phyloP scores from a whole-genome alignment of 2,888 invertebrate species.

The Trichogramma evanescens region DNA sequence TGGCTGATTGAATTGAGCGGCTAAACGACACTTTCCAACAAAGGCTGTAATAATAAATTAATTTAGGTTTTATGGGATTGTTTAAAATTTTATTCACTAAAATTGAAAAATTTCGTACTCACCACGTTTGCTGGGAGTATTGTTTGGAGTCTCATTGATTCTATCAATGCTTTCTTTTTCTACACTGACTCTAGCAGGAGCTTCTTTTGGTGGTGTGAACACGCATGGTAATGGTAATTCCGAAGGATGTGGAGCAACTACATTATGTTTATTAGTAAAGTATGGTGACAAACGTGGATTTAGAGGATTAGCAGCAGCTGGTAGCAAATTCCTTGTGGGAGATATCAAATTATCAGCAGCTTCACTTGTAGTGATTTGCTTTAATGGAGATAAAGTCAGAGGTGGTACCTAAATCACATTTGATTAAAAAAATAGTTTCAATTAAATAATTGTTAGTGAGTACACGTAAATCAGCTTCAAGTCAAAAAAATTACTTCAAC shows the following conservation, averaged over 20 bases:
- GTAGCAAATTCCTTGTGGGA: conserved; percentile 39
- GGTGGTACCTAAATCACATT: conserved; percentile 35
- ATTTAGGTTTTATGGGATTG: background rate
- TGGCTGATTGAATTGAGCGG: conserved; percentile 47
- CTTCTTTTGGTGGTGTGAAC: conserved; percentile 28
- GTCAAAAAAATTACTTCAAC: conserved; percentile 30
- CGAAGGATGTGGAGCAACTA: conserved; percentile 44
- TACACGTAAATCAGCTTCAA: background rate
- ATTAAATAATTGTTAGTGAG: background rate
- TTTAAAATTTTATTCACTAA: background rate
- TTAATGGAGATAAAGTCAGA: conserved; percentile 36
- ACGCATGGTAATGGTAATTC: conserved; percentile 42
- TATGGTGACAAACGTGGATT: conserved; percentile 40
- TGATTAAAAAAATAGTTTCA: too few relatives aligned
- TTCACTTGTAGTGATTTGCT: conserved; percentile 29
- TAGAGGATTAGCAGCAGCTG: conserved; percentile 41
- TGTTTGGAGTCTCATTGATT: conserved; percentile 28
- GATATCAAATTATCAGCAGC: conserved; percentile 35
- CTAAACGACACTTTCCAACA: conserved; percentile 46
- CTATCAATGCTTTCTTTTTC: conserved; percentile 28
- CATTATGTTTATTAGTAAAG: conserved; percentile 31
- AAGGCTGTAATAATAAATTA: conserved; percentile 29
- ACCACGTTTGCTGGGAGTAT: conserved; percentile 38
- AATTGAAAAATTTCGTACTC: conserved; percentile 19
- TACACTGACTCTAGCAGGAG: background rate